Percentiles rank a stretch among this genome's conserved stretches.
These are phyloP conservation scores for Vulpes lagopus DNA, from an alignment of 2,113 vertebrate genomes.

Conservation along the genomic window DNA sequence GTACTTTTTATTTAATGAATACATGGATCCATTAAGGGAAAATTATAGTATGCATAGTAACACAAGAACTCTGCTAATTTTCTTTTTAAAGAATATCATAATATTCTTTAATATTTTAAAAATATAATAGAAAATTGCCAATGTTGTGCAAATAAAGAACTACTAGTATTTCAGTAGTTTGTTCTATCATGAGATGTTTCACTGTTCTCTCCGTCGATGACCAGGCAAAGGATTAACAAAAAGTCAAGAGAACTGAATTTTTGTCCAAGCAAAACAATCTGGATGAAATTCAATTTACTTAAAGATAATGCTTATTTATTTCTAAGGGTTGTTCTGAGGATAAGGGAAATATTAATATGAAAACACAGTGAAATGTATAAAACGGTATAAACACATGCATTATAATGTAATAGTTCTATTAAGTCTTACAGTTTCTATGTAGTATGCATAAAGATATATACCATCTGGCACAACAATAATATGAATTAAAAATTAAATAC, in stretches of 20 bases:
- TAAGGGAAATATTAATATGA: constrained; percentile 21
- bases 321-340: not conserved
- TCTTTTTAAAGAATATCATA: not conserved
- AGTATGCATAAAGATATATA: not conserved
- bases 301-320: constrained; percentile 36
- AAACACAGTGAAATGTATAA: not conserved
- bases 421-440: not conserved
- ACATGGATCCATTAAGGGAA: not conserved
- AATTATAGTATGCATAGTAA: not conserved
- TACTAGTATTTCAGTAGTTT: constrained; percentile 4
- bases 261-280: constrained; percentile 9
- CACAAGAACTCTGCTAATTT: constrained; percentile 10
- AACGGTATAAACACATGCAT: not conserved
- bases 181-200: constrained; percentile 38
- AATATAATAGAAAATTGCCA: not conserved
- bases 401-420: not conserved
- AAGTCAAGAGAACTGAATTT: constrained; percentile 19
- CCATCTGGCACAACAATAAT: not conserved
- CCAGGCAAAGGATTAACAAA: not conserved
- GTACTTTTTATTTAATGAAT: constrained; percentile 22
- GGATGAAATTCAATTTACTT: constrained; percentile 2
- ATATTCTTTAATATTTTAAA: not conserved
- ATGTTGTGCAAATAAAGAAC: not conserved
- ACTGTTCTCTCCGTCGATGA: not conserved
- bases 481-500: not conserved